These are phyloP conservation scores for Nasonovia ribisnigri DNA, from an alignment of 2,888 invertebrate species.

Conservation along the genomic window DNA sequence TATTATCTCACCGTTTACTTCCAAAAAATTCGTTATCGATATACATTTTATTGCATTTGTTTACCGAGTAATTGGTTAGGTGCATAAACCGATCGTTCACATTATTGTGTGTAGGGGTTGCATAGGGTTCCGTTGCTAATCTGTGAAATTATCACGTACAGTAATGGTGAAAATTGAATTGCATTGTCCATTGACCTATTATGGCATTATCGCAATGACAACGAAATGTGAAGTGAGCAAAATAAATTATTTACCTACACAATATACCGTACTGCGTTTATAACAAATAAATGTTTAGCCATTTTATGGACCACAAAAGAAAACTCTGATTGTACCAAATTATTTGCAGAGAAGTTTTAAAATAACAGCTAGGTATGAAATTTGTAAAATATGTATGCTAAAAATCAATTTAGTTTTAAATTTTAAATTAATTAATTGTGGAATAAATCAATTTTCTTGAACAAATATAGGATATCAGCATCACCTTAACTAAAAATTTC, in stretches of 20 bases:
- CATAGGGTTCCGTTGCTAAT: slow-evolving; percentile 73
- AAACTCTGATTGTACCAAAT: neutral
- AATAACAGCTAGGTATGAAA: neutral
- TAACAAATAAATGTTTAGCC: neutral
- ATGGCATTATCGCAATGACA: neutral
- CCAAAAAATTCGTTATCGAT: slow-evolving; percentile 87
- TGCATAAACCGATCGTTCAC: slow-evolving; percentile 93
- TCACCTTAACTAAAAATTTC: neutral
- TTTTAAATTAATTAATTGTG: neutral
- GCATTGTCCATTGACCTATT: neutral
- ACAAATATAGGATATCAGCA: neutral
- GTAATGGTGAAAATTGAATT: neutral
- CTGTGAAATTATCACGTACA: neutral
- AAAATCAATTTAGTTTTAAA: neutral
- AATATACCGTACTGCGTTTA: neutral
- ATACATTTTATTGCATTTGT: slow-evolving; percentile 89
- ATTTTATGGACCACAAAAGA: neutral
- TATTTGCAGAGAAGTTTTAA: neutral
- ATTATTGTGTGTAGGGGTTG: slow-evolving; percentile 85
- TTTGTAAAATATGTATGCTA: neutral
- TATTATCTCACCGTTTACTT: slow-evolving; percentile 80
- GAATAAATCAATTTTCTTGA: neutral
- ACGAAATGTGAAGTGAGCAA: neutral
- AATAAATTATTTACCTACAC: neutral
- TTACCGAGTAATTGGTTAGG: slow-evolving; percentile 93